Conservation (phyloP, 1,140 invertebrate species). For the Hylaeus volcanicus region DNA sequence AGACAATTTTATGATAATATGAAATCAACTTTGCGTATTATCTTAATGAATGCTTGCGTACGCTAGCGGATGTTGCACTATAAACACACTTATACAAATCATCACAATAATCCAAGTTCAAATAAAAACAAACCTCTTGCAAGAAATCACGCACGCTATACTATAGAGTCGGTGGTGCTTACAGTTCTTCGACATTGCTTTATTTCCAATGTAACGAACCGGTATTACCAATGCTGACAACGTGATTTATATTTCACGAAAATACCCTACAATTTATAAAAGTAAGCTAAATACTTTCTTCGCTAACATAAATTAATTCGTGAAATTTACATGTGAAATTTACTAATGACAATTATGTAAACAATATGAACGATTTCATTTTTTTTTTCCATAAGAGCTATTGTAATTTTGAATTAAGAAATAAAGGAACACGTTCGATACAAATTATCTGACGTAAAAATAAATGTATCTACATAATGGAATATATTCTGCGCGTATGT, state of each 20-base stretch:
- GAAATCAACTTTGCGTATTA: neutral
- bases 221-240: conserved; percentile 16
- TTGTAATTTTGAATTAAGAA: neutral
- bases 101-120: conserved; percentile 1
- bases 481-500: neutral
- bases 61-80: neutral
- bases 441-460: neutral
- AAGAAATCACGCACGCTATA: neutral
- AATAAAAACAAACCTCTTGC: conserved; percentile 13
- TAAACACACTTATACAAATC: neutral
- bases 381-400: neutral
- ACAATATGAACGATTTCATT: neutral
- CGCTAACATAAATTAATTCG: neutral
- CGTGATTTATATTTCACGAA: conserved; percentile 2
- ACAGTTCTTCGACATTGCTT: neutral
- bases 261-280: conserved; percentile 15
- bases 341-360: neutral
- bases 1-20: neutral
- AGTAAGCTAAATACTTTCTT: neutral
- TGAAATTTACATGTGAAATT: neutral
- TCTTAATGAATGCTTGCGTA: neutral
- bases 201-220: neutral
- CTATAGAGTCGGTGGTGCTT: neutral
- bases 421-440: neutral
- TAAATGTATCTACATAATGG: neutral